Evolutionary conservation across 2,888 invertebrate species (phyloP).

Genomic region (Nebria brevicollis): DNA sequence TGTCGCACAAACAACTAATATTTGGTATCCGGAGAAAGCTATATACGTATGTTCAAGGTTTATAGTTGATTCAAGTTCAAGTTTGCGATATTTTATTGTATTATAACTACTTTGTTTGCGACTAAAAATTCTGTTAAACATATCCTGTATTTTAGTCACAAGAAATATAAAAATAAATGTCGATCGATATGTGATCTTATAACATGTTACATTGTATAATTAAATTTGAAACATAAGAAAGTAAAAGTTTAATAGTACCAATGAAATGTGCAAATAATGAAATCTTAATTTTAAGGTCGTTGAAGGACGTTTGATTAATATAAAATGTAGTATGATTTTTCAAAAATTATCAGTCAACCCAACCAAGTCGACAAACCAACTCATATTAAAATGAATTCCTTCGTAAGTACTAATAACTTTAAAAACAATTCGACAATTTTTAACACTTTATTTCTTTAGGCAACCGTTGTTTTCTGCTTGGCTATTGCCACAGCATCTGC

Average conservation of each 20-base stretch:
- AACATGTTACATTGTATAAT: no score
- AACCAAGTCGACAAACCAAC: slow-evolving; percentile 2
- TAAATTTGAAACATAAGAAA: not conserved
- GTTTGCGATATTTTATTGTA: no score
- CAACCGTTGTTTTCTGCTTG: slow-evolving; percentile 18
- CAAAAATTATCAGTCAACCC: slow-evolving; percentile 7
- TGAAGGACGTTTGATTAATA: slow-evolving; percentile 2
- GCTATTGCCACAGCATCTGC: slow-evolving; percentile 27
- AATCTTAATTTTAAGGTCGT: slow-evolving; percentile 11
- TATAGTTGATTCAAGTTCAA: no score
- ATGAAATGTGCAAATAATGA: not conserved
- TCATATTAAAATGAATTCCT: slow-evolving; percentile 15
- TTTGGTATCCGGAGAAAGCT: no score
- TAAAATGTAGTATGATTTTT: not conserved
- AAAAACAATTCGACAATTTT: not conserved
- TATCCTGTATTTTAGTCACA: no score
- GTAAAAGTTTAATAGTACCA: slow-evolving; percentile 3
- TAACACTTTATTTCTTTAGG: not conserved
- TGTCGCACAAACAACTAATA: not conserved
- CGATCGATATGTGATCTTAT: no score
- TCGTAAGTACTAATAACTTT: not conserved
- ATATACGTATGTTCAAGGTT: no score
- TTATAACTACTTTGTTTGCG: no score
- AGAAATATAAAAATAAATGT: no score
- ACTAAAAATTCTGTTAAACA: no score